Conservation (phyloP, 2,113 vertebrate genomes). For the Poeciliopsis retropinna region DNA sequence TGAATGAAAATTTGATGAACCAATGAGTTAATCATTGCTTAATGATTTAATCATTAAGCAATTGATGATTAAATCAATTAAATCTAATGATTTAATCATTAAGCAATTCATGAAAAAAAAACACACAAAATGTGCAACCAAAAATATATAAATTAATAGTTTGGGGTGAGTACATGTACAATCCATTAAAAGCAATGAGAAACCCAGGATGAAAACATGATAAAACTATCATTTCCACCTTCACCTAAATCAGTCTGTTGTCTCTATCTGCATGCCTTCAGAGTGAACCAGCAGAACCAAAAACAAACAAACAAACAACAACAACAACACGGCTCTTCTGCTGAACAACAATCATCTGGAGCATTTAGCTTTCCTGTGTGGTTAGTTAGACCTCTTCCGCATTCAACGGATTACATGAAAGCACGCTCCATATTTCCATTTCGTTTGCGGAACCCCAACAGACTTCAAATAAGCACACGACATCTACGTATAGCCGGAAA, state of each 20-base stretch:
- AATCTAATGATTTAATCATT: no score
- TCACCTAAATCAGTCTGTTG: not conserved
- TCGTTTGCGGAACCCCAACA: not conserved
- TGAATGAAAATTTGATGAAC: no score
- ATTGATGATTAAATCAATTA: no score
- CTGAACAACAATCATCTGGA: not conserved
- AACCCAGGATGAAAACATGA: not conserved
- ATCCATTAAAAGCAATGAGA: not conserved
- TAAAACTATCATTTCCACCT: not conserved
- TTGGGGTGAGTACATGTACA: not conserved
- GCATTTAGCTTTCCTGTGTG: not conserved
- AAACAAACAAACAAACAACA: no score
- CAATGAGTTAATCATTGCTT: no score
- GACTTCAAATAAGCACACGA: not conserved
- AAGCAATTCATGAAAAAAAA: no score
- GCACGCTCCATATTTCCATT: not conserved
- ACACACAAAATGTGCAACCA: no score
- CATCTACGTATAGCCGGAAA: not conserved
- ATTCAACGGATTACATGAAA: not conserved
- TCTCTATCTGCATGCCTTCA: not conserved
- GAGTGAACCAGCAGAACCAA: not conserved
- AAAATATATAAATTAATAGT: no score
- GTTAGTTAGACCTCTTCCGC: not conserved
- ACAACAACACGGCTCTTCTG: not conserved
- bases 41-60: no score